A percentile compares a stretch with the other conserved stretches of the same genome.
Conservation (phyloP, 2,888 invertebrate genomes). For the Acanthosepion esculentum region DNA sequence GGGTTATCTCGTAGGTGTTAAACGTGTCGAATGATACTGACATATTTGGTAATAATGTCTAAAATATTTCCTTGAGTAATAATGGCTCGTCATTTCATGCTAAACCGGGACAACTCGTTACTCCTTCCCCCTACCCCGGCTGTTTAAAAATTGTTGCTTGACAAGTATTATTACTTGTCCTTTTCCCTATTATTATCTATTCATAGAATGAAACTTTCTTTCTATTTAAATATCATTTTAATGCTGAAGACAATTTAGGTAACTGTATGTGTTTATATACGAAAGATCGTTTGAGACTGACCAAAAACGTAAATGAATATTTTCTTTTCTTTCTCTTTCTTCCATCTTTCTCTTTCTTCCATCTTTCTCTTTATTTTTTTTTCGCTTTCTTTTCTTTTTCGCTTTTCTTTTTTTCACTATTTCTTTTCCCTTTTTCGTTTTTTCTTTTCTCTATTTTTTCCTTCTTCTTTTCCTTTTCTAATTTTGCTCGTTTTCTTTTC, state of each 20-base stretch:
- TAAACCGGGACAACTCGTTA: background rate
- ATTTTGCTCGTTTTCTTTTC: background rate
- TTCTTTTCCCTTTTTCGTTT: too few species aligned
- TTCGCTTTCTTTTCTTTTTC: background rate
- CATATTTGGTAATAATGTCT: slow-evolving; percentile 17
- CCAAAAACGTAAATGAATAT: too few species aligned
- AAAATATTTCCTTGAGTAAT: background rate
- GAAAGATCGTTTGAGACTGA: too few species aligned
- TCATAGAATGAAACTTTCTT: background rate
- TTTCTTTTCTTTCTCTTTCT: background rate
- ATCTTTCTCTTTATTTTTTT: background rate
- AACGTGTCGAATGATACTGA: background rate
- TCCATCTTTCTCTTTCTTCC: background rate
- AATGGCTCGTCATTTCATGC: background rate
- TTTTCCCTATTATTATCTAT: background rate
- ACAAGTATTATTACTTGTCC: background rate
- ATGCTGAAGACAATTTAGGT: background rate
- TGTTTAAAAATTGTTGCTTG: background rate
- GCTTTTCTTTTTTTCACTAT: too few species aligned
- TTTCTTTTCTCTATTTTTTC: too few species aligned
- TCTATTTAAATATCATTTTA: background rate
- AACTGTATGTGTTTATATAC: background rate
- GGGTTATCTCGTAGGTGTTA: background rate
- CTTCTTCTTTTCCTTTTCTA: too few species aligned
- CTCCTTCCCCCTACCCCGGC: background rate